Evolutionary conservation across 2,888 invertebrate genomes (phyloP), one percentile per base, ranked within the genome.

Genomic region (Amiota mariae): DNA sequence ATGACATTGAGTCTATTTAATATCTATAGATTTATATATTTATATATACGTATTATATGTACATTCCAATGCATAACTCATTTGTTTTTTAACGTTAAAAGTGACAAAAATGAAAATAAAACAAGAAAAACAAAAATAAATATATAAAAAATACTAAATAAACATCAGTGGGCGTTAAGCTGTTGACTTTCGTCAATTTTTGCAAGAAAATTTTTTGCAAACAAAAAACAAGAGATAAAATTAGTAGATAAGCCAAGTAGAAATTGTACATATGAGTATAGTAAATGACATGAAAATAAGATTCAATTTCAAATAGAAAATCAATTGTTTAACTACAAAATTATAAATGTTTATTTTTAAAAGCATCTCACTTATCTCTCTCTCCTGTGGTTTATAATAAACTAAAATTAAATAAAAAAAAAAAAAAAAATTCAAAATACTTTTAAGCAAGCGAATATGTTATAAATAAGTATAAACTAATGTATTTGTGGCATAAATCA

Each of bases 401-500:
- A 36, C 6, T 36, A 36, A 36, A 36, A 36, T 36, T 36, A 36
- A 36, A 36, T 36, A 2, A 36, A 36, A 36, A 36, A 36, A n/a
- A n/a, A n/a, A n/a, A n/a, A n/a, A n/a, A 24, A 36, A 36, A 36
- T 6, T 36, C 36, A 36, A 4, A 6, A 36, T 36, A 36, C 2
- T 6, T 6, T 36, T 36, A 6, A 36, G 66, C 18, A 48, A 66
- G 20, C 15, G 12, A 64, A 66, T 49, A 66, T 48, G 66, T 11
- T 18, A 47, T 66, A 18, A 48, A 48, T 46, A 48, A 8, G 18
- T 15, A 36, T 59, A 59, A 59, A 59, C 24, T 24, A n/a, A n/a
- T n/a, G n/a, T n/a, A 11, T 24, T 2, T 20, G 66, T 48, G 66
- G 63, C 66, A 54, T 68, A 68, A 68, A 68, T 68, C 67, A 54